These are phyloP conservation scores for Tiphia femorata DNA, from an alignment of 2,888 invertebrate species.

Conservation along the genomic window DNA sequence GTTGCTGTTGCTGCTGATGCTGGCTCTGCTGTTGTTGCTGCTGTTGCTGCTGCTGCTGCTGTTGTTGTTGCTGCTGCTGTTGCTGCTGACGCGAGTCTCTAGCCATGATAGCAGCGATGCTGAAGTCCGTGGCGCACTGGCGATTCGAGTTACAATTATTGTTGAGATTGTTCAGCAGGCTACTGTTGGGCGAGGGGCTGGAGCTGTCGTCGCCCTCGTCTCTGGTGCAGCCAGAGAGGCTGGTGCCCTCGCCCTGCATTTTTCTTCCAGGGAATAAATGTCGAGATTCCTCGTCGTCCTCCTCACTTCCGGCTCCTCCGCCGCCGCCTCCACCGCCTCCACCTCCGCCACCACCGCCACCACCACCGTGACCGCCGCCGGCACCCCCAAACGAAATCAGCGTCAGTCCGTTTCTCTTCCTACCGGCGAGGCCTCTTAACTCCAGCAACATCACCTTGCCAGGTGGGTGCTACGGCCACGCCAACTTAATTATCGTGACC, in stretches of 20 bases:
- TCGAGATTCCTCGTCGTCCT: constrained; percentile 74
- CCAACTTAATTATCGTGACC: background rate
- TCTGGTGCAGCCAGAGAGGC: constrained; percentile 68
- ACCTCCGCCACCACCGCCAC: constrained; percentile 65
- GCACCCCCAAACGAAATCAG: constrained; percentile 70
- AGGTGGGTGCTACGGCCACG: background rate
- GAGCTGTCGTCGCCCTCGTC: constrained; percentile 76
- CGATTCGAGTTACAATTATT: constrained; percentile 71
- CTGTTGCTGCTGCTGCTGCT: constrained; percentile 69
- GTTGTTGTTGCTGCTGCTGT: constrained; percentile 73
- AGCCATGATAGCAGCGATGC: constrained; percentile 96
- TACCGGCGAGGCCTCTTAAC: constrained; percentile 67
- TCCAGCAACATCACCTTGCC: constrained; percentile 67
- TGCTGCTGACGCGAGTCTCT: constrained; percentile 74
- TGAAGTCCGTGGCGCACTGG: constrained; percentile 94
- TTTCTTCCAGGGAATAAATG: constrained; percentile 66
- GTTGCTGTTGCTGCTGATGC: constrained; percentile 65
- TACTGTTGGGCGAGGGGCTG: constrained; percentile 68
- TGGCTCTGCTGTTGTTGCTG: constrained; percentile 65
- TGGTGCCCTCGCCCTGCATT: constrained; percentile 70
- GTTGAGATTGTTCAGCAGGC: constrained; percentile 59
- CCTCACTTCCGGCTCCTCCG: constrained; percentile 73
- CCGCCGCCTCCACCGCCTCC: constrained; percentile 70
- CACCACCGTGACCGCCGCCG: constrained; percentile 67
- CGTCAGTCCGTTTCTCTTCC: constrained; percentile 69